Percentiles rank a stretch among this genome's conserved stretches.
phyloP scores from a whole-genome alignment of 2,888 invertebrate species.

The Beris morrisii region DNA sequence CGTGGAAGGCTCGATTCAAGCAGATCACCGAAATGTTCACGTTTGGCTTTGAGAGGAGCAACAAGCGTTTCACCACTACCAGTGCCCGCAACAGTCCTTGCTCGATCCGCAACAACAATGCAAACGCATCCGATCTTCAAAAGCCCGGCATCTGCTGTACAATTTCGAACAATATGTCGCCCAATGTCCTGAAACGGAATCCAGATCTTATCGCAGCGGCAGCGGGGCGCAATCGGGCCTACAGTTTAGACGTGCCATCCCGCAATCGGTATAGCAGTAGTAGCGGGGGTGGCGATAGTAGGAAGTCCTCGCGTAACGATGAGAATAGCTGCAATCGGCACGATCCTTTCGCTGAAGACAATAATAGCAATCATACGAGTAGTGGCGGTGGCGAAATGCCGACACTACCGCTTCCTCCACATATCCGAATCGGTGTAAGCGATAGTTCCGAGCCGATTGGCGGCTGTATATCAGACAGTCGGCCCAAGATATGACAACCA shows the following conservation, averaged over 20 bases:
- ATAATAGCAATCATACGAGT: conserved; percentile 54
- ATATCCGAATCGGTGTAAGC: conserved; percentile 48
- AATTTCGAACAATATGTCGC: conserved; percentile 51
- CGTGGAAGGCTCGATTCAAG: conserved; percentile 54
- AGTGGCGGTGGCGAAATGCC: conserved; percentile 46
- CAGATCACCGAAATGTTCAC: conserved; percentile 56
- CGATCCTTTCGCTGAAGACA: conserved; percentile 45
- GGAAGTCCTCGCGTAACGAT: conserved; percentile 52
- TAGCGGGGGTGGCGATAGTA: conserved; percentile 51
- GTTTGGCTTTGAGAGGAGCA: conserved; percentile 54
- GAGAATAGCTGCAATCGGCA: conserved; percentile 45
- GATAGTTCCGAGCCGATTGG: conserved; percentile 41
- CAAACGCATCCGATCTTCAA: conserved; percentile 39
- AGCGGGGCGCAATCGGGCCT: conserved; percentile 52
- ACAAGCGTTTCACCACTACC: conserved; percentile 47
- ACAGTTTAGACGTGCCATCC: conserved; percentile 54
- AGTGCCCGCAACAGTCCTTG: conserved; percentile 52
- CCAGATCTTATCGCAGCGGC: conserved; percentile 45
- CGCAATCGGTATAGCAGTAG: conserved; percentile 51
- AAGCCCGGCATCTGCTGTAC: conserved; percentile 48
- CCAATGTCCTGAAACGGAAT: conserved; percentile 44
- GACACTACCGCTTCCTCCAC: conserved; percentile 47
- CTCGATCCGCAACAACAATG: conserved; percentile 49
- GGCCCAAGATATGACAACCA: conserved; percentile 56
- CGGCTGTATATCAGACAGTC: conserved; percentile 43